Percentiles rank a stretch among this genome's conserved stretches.
phyloP scores from a whole-genome alignment of 2,888 invertebrate genomes.

The Erynnis tages region DNA sequence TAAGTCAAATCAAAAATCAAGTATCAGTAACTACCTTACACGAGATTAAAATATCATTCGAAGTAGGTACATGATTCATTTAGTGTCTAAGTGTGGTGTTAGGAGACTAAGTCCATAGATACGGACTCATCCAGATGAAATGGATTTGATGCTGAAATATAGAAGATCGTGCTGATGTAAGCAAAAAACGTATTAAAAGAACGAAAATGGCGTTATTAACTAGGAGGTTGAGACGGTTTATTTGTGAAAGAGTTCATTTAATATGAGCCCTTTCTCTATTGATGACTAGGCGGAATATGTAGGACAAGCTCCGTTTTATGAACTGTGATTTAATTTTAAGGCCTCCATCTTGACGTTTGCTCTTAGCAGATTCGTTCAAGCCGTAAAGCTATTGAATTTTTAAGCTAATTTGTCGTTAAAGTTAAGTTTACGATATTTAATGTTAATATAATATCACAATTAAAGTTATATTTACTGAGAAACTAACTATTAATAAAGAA shows the following conservation, averaged over 20 bases:
- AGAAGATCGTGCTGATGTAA: constrained; percentile 1
- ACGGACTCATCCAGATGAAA: no score
- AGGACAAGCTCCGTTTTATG: constrained; percentile 20
- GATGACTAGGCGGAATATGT: constrained; percentile 20
- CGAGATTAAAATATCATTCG: no score
- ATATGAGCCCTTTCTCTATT: constrained; percentile 26
- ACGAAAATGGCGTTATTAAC: constrained; percentile 18
- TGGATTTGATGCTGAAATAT: neutral
- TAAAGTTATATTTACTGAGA: no score
- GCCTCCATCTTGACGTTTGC: constrained; percentile 4
- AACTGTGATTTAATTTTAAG: constrained; percentile 17
- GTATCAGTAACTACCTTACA: no score
- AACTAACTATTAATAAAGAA: no score
- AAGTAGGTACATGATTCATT: no score
- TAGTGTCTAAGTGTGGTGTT: no score
- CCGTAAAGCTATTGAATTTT: constrained; percentile 3
- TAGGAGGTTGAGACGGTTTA: constrained; percentile 20
- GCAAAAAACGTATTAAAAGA: constrained; percentile 15
- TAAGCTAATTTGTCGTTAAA: neutral
- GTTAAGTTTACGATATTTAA: neutral
- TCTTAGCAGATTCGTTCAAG: neutral
- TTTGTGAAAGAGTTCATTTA: constrained; percentile 27
- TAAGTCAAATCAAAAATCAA: no score
- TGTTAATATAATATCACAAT: neutral
- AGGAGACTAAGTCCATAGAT: no score